These are phyloP conservation scores for Rhynchotus rufescens DNA, from an alignment of 2,797 vertebrate species.

Conservation along the genomic window DNA sequence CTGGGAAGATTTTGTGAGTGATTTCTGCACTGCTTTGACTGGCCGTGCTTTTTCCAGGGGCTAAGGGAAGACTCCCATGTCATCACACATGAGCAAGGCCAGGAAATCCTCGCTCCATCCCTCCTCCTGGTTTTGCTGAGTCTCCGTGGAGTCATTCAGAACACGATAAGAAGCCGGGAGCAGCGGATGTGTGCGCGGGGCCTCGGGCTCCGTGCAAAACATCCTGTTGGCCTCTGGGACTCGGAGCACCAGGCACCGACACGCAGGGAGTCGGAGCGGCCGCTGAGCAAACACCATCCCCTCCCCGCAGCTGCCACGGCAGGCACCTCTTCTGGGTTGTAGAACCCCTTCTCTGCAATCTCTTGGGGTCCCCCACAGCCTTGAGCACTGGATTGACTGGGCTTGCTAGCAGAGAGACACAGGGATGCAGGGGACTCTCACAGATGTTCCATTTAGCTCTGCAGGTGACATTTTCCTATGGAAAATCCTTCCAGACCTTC, in stretches of 20 bases:
- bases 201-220: constrained; percentile 11
- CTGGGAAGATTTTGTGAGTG: neutral
- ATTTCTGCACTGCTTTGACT: neutral
- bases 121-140: constrained; percentile 60
- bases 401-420: neutral
- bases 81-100: neutral
- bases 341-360: neutral
- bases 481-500: constrained; percentile 42
- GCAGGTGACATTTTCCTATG: constrained; percentile 5
- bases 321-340: neutral
- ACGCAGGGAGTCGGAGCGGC: neutral
- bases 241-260: neutral
- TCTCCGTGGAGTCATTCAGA: neutral
- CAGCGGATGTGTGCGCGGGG: constrained; percentile 52
- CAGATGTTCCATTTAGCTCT: neutral
- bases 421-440: neutral
- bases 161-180: constrained; percentile 46
- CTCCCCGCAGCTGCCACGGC: neutral
- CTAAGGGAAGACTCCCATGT: neutral
- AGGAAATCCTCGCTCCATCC: constrained; percentile 23
- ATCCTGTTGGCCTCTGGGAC: constrained; percentile 45
- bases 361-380: neutral
- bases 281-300: neutral
- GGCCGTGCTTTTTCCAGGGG: neutral
- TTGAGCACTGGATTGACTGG: neutral